phyloP scores from a whole-genome alignment of 2,888 invertebrate genomes.

The Eupeodes luniger region DNA sequence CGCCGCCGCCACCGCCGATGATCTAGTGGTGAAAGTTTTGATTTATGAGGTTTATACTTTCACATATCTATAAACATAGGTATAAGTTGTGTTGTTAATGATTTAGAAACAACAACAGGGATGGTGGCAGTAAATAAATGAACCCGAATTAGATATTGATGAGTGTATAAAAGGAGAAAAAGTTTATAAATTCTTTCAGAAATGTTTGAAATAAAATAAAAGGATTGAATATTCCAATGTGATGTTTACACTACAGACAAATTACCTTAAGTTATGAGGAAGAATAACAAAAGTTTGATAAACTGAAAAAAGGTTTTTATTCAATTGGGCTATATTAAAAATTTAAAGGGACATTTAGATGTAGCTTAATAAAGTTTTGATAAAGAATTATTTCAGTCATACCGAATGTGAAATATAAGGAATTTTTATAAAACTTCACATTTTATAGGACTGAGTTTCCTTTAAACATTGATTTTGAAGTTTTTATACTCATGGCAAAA shows the following conservation, averaged over 20 bases:
- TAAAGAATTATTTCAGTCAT: no score
- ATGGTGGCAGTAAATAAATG: constrained; percentile 23
- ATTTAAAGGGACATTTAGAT: no score
- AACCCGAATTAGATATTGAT: constrained; percentile 36
- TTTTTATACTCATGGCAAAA: no score
- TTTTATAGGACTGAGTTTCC: no score
- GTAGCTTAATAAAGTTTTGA: no score
- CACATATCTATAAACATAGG: not conserved
- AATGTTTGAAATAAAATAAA: not conserved
- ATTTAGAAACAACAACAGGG: constrained; percentile 17
- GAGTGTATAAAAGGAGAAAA: not conserved
- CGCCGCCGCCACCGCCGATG: constrained; percentile 5
- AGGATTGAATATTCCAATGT: not conserved
- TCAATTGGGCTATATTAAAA: no score
- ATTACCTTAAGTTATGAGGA: not conserved
- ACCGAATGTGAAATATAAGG: no score
- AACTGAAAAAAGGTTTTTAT: not conserved
- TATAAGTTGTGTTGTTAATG: constrained; percentile 26
- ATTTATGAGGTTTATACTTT: constrained; percentile 55
- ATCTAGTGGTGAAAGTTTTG: constrained; percentile 59
- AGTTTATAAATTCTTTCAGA: constrained; percentile 1
- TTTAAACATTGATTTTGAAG: no score
- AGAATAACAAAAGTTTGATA: not conserved
- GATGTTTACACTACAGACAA: not conserved
- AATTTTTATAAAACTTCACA: no score